A percentile compares a stretch with the other conserved stretches of the same genome.
Conservation (phyloP, 2,888 invertebrate genomes). For the Patella ulyssiponensis region DNA sequence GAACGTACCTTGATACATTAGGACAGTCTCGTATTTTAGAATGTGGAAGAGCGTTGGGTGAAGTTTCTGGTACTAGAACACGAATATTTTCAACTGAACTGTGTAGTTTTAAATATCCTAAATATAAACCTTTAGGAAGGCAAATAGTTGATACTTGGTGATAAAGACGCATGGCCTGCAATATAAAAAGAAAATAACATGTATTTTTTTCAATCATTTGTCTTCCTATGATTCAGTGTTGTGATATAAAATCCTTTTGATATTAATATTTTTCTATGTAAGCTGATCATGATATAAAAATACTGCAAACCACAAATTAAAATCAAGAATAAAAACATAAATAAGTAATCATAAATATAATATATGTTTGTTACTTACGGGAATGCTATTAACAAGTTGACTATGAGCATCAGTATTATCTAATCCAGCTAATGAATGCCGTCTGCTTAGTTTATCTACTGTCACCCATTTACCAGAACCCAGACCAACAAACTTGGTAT, state of each 20-base stretch:
- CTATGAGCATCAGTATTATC: conserved; percentile 70
- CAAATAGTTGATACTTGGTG: conserved; percentile 87
- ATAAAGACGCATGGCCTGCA: conserved; percentile 78
- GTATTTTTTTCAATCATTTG: background rate
- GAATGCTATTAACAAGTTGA: conserved; percentile 80
- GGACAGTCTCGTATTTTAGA: conserved; percentile 94
- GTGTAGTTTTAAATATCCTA: conserved; percentile 96
- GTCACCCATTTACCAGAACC: conserved; percentile 94
- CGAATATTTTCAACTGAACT: conserved; percentile 95
- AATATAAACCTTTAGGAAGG: conserved; percentile 89
- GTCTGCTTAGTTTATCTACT: conserved; percentile 84
- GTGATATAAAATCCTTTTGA: background rate
- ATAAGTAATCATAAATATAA: too few species aligned
- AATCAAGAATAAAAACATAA: too few species aligned
- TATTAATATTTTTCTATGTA: background rate
- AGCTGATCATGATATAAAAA: background rate
- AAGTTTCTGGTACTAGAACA: conserved; percentile 91
- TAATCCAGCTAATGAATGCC: conserved; percentile 75
- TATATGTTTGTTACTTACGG: conserved; percentile 73
- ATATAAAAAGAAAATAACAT: conserved; percentile 20
- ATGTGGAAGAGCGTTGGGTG: conserved; percentile 95
- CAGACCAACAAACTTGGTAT: conserved; percentile 82
- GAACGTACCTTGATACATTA: conserved; percentile 90
- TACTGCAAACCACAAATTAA: background rate
- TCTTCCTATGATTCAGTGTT: background rate